Base-by-base conservation (phyloP, 2,888 invertebrate genomes). In the Eupeodes luniger region DNA sequence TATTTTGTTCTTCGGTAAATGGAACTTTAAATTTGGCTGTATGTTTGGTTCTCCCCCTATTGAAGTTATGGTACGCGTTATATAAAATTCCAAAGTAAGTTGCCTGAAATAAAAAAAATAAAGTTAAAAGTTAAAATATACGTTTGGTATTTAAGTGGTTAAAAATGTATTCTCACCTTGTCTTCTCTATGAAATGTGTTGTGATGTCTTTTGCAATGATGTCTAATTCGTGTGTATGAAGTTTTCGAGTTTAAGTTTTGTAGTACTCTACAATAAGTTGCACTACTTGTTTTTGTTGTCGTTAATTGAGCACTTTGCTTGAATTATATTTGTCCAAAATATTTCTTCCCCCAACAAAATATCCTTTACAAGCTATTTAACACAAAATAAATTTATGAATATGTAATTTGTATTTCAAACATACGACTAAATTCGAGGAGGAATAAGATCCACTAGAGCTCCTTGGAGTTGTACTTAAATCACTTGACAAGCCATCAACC, bases 201-300 rank as follows among this genome's bases (percentile, higher is more conserved):
- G 53, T 53, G 53, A 53, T n/a, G 16, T 16, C 53, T 53, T 53
- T 53, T 53, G 53, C 53, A 53, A 53, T 16, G 14, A n/a, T 53
- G 53, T 53, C 53, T 53, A 53, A 53, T 53, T 53, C 53, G 53
- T 14, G 53, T 53, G 53, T 53, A 53, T 53, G 53, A 16, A 53
- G 53, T 53, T 53, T 53, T 53, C n/a, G n/a, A 53, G 53, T 53
- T 53, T 14, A 16, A 53, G 53, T 53, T 53, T 53, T 53, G 14
- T 53, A n/a, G n/a, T 53, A 53, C 53, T 53, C 16, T 16, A 53
- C 53, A 53, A 53, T 53, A 47, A 47, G 47, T 47, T 47, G 47
- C 47, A 47, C 10, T 12, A 12, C 47, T 12, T 47, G 47, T 47
- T 47, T 47, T 47, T 47, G 47, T 47, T 47, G 47, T 47, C 47